Conservation (phyloP, 2,888 invertebrate genomes). For the Synanthedon vespiformis region DNA sequence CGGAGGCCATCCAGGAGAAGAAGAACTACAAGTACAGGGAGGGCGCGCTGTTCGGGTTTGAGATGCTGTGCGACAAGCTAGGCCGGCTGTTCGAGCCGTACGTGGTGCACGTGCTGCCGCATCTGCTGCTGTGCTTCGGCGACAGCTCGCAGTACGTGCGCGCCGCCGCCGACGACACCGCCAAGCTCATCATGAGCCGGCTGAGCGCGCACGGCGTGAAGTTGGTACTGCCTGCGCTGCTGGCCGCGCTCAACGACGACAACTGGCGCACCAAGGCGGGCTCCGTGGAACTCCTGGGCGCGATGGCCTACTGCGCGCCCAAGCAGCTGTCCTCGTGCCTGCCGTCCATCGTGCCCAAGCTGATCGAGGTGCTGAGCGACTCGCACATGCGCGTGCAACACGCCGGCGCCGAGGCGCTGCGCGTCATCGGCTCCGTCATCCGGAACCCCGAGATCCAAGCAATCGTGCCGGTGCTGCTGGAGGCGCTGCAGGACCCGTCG, state of each 20-base stretch:
- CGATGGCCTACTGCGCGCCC: conserved; percentile 99
- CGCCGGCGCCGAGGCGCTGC: conserved; percentile 95
- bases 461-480: conserved; percentile 86
- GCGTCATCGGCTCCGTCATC: conserved; percentile 97
- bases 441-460: conserved; percentile 98
- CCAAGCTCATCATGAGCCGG: conserved; percentile 94
- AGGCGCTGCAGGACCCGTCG: conserved; percentile 95
- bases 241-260: conserved; percentile 95
- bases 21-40: conserved; percentile 95
- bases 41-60: conserved; percentile 97
- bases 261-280: conserved; percentile 98
- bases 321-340: conserved; percentile 98
- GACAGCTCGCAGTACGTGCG: conserved; percentile 96
- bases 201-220: conserved; percentile 98
- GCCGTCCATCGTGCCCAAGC: conserved; percentile 97
- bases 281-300: conserved; percentile 94
- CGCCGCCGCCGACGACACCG: conserved; percentile 95
- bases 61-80: conserved; percentile 94
- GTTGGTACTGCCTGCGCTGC: conserved; percentile 91
- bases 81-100: conserved; percentile 98
- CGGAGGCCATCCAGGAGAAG: conserved; percentile 95
- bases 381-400: conserved; percentile 97
- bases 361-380: conserved; percentile 96
- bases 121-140: conserved; percentile 94
- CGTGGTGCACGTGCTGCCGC: conserved; percentile 96